A percentile compares a stretch with the other conserved stretches of the same genome.
These are phyloP conservation scores for Regulus satrapa DNA, from an alignment of 2,113 vertebrate species.

Conservation along the genomic window DNA sequence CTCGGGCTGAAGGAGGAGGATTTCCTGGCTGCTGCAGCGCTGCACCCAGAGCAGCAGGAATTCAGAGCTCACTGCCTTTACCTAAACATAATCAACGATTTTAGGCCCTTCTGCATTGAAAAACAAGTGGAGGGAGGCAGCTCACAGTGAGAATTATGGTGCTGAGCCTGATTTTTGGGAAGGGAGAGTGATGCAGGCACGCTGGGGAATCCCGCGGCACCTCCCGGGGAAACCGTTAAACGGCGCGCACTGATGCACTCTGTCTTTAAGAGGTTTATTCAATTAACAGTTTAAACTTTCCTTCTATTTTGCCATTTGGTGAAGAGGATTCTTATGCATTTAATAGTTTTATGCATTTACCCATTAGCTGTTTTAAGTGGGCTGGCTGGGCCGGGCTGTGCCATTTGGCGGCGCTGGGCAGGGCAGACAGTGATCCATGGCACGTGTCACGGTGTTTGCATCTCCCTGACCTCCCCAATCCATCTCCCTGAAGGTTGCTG, in stretches of 20 bases:
- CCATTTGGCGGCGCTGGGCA: not conserved
- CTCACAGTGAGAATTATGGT: rapidly evolving
- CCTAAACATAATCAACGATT: not conserved
- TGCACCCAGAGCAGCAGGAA: rapidly evolving
- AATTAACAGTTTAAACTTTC: constrained; percentile 75
- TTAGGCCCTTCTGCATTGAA: not conserved
- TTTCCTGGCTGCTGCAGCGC: rapidly evolving
- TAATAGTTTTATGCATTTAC: constrained; percentile 58
- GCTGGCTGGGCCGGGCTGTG: not conserved
- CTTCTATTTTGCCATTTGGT: constrained; percentile 62
- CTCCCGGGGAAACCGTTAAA: not conserved
- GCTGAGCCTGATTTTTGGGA: not conserved
- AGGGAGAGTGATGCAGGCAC: rapidly evolving
- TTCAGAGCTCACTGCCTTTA: not conserved
- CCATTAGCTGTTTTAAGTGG: constrained; percentile 24
- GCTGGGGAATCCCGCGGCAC: not conserved
- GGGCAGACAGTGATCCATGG: constrained; percentile 60
- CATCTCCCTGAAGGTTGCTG: constrained; percentile 66
- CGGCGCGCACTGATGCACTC: not conserved
- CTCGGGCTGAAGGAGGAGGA: not conserved
- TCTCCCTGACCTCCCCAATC: constrained; percentile 67
- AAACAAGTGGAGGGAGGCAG: not conserved
- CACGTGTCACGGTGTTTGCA: constrained; percentile 70
- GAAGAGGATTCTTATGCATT: constrained; percentile 55
- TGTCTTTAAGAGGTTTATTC: constrained; percentile 73